Base-by-base conservation (phyloP, 2,888 invertebrate species). In the Elysia crispata region DNA sequence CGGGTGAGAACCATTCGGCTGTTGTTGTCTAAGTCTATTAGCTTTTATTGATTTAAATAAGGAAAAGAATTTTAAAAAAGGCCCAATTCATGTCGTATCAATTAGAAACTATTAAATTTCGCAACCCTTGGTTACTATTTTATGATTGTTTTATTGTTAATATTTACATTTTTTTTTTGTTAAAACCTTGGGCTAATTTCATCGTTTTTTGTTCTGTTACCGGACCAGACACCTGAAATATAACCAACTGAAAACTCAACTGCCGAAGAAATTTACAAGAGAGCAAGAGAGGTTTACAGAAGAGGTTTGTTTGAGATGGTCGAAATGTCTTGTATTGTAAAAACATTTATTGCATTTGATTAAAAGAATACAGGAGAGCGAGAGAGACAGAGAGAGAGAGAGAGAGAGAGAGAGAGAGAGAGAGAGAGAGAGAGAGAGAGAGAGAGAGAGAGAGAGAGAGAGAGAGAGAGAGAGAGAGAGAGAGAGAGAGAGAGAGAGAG, bases 181-280 rank as follows among this genome's bases (percentile, higher is more conserved):
- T n/a, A n/a, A n/a, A n/a, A n/a, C n/a, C n/a, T n/a, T n/a, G n/a
- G n/a, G n/a, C n/a, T n/a, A n/a, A n/a, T n/a, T n/a, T n/a, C n/a
- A n/a, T n/a, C n/a, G n/a, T n/a, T n/a, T n/a, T n/a, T n/a, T n/a
- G n/a, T n/a, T n/a, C n/a, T n/a, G n/a, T n/a, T n/a, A n/a, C n/a
- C n/a, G n/a, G n/a, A n/a, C n/a, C 83, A 89, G 89, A 30, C 87
- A 88, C 80, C 67, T 89, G 11, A 86, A 84, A 82, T 89, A 85
- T 77, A 84, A 85, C 66, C 88, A 89, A 78, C 69, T 89, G 31
- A 85, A 86, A 81, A 84, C 86, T 25, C 87, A 87, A 76, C 83
- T 89, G 15, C 88, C 89, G 11, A 85, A 85, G 74, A 82, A 84
- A 76, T 84, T 89, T 66, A 81, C 86, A 6, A 80, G 80, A 66